Evolutionary conservation across 2,113 vertebrate genomes (phyloP).

Genomic region (Leptobrachium ailaonicum): DNA sequence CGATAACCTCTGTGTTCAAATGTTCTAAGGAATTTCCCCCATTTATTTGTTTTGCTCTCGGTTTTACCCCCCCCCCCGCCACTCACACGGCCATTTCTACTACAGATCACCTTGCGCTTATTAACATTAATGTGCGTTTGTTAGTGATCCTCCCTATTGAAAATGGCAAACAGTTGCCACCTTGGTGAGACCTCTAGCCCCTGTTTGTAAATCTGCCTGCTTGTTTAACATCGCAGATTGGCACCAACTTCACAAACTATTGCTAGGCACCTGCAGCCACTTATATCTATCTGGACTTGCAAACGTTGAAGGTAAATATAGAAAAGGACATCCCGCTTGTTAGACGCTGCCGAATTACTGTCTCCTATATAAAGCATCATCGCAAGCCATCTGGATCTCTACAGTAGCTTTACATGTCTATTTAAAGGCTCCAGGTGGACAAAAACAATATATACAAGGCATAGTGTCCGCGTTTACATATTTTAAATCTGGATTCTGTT

Average conservation of each 20-base stretch:
- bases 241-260: conserved; percentile 40
- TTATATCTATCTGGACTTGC: conserved; percentile 50
- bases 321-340: conserved; percentile 19
- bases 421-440: background rate
- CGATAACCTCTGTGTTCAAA: no score
- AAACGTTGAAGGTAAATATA: conserved; percentile 69
- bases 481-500: no score
- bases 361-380: conserved; percentile 34
- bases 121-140: no score
- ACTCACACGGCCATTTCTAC: no score
- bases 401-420: conserved; percentile 28
- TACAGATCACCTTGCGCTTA: no score
- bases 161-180: background rate
- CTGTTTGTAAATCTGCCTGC: conserved; percentile 50
- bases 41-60: no score
- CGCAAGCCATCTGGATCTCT: conserved; percentile 35
- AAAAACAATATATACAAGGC: background rate
- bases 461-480: background rate
- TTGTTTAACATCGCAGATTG: conserved; percentile 58
- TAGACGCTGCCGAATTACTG: conserved; percentile 38
- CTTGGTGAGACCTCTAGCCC: background rate
- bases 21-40: no score
- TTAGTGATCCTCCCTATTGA: no score
- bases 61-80: no score
- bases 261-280: conserved; percentile 37